Conservation (phyloP, 2,113 vertebrate genomes). For the Zosterops japonicus region DNA sequence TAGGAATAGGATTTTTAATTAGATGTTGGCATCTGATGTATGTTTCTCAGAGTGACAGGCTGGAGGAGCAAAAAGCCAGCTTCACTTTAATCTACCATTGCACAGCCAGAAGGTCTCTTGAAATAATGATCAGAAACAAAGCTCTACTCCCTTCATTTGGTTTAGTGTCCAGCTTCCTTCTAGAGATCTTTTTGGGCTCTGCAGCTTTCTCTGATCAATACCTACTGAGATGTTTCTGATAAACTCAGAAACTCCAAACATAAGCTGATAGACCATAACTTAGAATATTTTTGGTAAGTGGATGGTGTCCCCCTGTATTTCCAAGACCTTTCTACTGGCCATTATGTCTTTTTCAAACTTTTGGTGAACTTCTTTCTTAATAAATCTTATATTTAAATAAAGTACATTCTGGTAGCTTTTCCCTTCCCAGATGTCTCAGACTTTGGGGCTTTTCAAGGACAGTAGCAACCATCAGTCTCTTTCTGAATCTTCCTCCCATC, state of each 20-base stretch:
- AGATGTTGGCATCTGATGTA: neutral
- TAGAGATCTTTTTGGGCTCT: neutral
- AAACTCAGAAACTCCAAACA: neutral
- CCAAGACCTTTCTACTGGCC: neutral
- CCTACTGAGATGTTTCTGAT: neutral
- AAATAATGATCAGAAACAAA: neutral
- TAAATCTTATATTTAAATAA: neutral
- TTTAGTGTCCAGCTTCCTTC: neutral
- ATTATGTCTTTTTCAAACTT: neutral
- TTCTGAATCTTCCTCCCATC: neutral
- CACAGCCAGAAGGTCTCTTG: neutral
- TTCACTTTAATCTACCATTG: neutral
- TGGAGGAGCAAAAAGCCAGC: neutral
- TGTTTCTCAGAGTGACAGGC: neutral
- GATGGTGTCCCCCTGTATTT: neutral
- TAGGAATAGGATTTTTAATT: neutral
- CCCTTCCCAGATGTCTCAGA: neutral
- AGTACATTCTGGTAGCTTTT: neutral
- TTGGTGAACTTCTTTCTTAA: neutral
- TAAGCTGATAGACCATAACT: neutral
- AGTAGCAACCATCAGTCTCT: neutral
- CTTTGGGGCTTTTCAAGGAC: neutral
- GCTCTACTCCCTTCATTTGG: neutral
- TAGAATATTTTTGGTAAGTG: neutral
- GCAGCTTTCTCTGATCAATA: neutral